Evolutionary conservation across 2,888 invertebrate species (phyloP), one percentile per base, ranked within the genome.

Genomic region (Prostheceraeus crozeri): DNA sequence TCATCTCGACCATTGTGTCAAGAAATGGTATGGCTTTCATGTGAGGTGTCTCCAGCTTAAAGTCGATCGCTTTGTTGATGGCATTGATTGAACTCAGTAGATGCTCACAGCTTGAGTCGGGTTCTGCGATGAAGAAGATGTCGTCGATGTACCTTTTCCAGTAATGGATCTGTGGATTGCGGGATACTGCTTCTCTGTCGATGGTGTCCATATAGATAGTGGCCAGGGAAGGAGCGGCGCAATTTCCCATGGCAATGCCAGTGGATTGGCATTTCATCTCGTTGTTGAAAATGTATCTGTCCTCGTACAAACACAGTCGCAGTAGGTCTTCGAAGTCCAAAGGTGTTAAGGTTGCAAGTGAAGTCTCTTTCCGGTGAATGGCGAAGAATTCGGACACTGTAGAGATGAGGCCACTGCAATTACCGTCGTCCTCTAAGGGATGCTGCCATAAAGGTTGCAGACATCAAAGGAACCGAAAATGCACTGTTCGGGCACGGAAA

Each of bases 101-200:
- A n/a, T n/a, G n/a, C n/a, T n/a, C n/a, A n/a, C n/a, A n/a, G n/a
- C n/a, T n/a, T n/a, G n/a, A n/a, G n/a, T n/a, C n/a, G n/a, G n/a
- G n/a, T n/a, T n/a, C 27, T 48, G 25, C 48, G 28, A 48, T 48
- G 28, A 48, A 28, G 28, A 48, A 48, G 23, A 25, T 28, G 23
- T 48, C 48, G 28, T 48, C 48, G 14, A 48, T 48, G 48, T 48
- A 48, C 27, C 48, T 11, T 48, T 48, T 48, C 48, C 48, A 48
- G 48, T 48, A 48, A 19, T 28, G 25, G 23, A 48, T 48, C 27
- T 48, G 11, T 28, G 48, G 48, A 48, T 48, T 48, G 25, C 6
- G 25, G 25, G 25, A 25, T 30, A 48, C 27, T 10, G 28, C 28
- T 48, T 48, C 27, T n/a, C 25, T 30, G 25, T 48, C 48, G n/a